phyloP scores from a whole-genome alignment of 2,797 vertebrate genomes.

The Eleutherodactylus coqui region DNA sequence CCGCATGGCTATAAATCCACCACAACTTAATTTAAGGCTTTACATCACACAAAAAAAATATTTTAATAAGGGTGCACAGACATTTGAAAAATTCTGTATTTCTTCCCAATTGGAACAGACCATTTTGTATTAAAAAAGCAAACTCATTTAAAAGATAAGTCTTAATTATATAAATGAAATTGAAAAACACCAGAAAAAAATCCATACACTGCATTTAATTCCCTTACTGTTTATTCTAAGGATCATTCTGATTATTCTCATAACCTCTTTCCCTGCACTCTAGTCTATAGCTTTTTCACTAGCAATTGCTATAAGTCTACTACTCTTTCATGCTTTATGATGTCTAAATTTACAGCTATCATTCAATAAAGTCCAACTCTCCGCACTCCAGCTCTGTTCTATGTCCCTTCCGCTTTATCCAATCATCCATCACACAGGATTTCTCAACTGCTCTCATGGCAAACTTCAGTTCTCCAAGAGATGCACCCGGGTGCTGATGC shows the following conservation, averaged over 20 bases:
- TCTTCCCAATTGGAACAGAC: background rate
- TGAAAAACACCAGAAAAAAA: background rate
- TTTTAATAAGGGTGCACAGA: background rate
- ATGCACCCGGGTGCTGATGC: constrained; percentile 35
- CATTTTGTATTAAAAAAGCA: background rate
- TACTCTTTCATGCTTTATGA: constrained; percentile 1
- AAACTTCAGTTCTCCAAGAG: constrained; percentile 32
- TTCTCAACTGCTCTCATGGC: constrained; percentile 13
- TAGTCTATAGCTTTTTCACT: background rate
- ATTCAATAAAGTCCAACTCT: constrained; percentile 13
- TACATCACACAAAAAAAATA: background rate
- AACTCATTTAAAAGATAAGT: background rate
- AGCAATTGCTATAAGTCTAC: constrained; percentile 1
- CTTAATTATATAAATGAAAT: constrained; percentile 8
- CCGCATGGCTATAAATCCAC: background rate
- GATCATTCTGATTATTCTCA: background rate
- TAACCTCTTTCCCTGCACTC: background rate
- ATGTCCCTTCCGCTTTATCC: constrained; percentile 1
- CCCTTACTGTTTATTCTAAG: background rate
- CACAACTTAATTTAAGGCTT: background rate
- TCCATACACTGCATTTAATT: background rate
- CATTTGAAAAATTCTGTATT: background rate
- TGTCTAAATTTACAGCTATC: constrained; percentile 22
- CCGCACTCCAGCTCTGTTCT: background rate
- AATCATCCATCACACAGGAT: constrained; percentile 30